phyloP scores from a whole-genome alignment of 2,888 invertebrate genomes.

The Sinhomidia bicolor region DNA sequence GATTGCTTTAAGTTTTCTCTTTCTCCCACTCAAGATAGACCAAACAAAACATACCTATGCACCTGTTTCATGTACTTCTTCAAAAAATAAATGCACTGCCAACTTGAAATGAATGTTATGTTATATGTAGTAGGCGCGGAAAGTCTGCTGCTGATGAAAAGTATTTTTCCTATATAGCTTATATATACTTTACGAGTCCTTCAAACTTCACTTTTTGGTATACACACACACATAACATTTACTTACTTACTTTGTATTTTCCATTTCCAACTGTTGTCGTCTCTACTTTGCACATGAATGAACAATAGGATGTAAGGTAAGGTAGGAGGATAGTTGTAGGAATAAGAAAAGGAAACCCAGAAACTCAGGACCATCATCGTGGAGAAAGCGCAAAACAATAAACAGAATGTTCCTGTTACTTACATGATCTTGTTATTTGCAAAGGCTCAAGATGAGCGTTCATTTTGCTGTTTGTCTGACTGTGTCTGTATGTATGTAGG shows the following conservation, averaged over 20 bases:
- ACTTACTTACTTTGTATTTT: neutral
- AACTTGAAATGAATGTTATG: neutral
- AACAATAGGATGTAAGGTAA: conserved; percentile 1
- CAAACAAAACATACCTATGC: conserved; percentile 32
- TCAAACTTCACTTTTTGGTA: neutral
- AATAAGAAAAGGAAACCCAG: too few species aligned
- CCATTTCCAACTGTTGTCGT: conserved; percentile 39
- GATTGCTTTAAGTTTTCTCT: conserved; percentile 57
- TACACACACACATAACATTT: neutral
- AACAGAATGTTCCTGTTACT: conserved; percentile 31
- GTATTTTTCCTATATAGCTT: neutral
- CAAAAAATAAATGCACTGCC: conserved; percentile 7
- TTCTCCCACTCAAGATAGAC: neutral
- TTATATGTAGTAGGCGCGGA: neutral
- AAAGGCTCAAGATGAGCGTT: neutral
- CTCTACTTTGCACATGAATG: conserved; percentile 64
- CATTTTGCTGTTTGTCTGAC: neutral
- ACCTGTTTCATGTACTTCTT: conserved; percentile 26
- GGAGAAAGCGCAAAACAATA: conserved; percentile 19
- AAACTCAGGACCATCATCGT: neutral
- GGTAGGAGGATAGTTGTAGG: neutral
- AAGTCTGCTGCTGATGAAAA: neutral
- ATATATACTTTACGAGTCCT: neutral
- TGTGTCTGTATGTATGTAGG: neutral
- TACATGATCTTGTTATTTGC: neutral